Evolutionary conservation across 2,797 vertebrate species (phyloP), one percentile per base, ranked within the genome.

Genomic region (Aphelocoma californica): DNA sequence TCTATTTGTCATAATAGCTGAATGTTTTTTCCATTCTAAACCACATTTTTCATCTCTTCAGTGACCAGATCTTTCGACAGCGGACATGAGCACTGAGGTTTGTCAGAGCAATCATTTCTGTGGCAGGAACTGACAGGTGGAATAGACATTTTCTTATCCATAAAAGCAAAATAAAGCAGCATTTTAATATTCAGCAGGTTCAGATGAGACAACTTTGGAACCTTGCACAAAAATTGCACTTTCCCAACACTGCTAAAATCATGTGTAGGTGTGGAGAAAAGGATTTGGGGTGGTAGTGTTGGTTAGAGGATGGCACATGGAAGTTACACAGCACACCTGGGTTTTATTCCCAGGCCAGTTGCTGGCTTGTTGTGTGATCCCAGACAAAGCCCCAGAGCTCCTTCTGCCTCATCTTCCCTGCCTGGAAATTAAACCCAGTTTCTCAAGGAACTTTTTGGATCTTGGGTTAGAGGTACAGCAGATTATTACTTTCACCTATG

Each of bases 351-450:
- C 61, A 71, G 69, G 31, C 78, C 45, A 79, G 1, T 47, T 34
- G 48, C n/a, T 92, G 82, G 48, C 14, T 93, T 90, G 56, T 44
- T 50, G 23, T n/a, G 40, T 50, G 78, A 94, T 73, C 42, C 47
- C 57, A 70, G 78, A 40, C 67, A 92, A 88, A 88, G 32, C 56
- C 77, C 25, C 18, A 19, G 67, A 88, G 53, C 50, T 93, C 66
- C 42, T 38, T 84, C 70, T 70, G 77, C 79, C 80, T 71, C 78
- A 78, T 36, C 72, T 89, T 87, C 64, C 74, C 71, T 47, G 34
- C 32, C 67, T 87, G 81, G 69, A 80, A 92, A 90, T 86, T 21
- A 79, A 88, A 85, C 67, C 74, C 64, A 74, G 8, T 44, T 91
- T 81, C 86, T 81, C 26, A 62, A 81, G 44, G 60, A 81, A 56